These are phyloP conservation scores for Suillia variegata DNA, from an alignment of 2,888 invertebrate species.

Conservation along the genomic window DNA sequence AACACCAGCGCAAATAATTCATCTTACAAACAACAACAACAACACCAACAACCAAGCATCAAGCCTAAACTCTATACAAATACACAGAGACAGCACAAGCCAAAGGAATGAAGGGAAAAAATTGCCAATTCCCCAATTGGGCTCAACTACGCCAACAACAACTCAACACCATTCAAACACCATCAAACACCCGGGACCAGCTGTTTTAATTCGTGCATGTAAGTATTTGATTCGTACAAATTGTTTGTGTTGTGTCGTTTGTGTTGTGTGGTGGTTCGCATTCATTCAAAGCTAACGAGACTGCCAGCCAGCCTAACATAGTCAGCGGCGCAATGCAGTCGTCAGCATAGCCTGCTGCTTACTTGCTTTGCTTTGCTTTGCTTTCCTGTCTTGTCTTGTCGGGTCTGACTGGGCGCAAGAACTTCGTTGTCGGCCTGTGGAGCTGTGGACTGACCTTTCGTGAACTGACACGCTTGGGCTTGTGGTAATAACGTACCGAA, in stretches of 20 bases:
- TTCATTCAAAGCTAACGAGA: slow-evolving; percentile 1
- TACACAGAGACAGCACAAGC: not conserved
- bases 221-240: slow-evolving; percentile 46
- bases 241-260: slow-evolving; percentile 40
- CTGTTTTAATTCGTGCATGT: slow-evolving; percentile 44
- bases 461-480: slow-evolving; percentile 61
- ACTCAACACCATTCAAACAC: not conserved
- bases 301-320: slow-evolving; percentile 10
- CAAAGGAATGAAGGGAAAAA: not conserved
- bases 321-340: no score
- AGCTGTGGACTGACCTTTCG: slow-evolving; percentile 47
- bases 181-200: not conserved
- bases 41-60: not conserved
- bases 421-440: slow-evolving; percentile 11
- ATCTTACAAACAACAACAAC: not conserved
- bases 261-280: slow-evolving; percentile 10
- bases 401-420: slow-evolving; percentile 1
- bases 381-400: no score
- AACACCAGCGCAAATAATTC: not conserved
- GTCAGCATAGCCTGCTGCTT: no score
- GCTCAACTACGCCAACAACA: no score
- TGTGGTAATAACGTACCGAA: slow-evolving; percentile 60
- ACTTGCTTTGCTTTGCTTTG: not conserved
- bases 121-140: no score
- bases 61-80: no score